Percentiles rank a stretch among this genome's conserved stretches.
phyloP scores from a whole-genome alignment of 2,113 vertebrate genomes.

The Gnathochromis pfefferi region DNA sequence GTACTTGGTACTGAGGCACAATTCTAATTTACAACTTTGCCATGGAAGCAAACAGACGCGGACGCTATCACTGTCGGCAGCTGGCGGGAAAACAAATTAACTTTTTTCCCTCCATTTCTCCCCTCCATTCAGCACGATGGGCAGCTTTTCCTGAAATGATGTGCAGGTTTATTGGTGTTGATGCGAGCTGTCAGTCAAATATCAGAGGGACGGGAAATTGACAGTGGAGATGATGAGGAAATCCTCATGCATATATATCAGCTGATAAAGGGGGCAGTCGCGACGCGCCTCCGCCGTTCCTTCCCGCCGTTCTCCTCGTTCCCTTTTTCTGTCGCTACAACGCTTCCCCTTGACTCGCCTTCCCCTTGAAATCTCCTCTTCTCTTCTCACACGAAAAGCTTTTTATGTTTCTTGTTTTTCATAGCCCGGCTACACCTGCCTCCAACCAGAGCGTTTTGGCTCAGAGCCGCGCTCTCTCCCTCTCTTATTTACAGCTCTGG shows the following conservation, averaged over 20 bases:
- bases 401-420: constrained; percentile 35
- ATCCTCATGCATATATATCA: constrained; percentile 67
- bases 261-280: constrained; percentile 55
- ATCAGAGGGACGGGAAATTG: constrained; percentile 41
- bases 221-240: constrained; percentile 48
- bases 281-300: background rate
- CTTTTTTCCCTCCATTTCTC: constrained; percentile 24
- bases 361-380: constrained; percentile 7
- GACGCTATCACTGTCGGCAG: constrained; percentile 55
- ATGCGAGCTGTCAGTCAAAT: constrained; percentile 61
- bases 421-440: background rate
- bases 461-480: background rate
- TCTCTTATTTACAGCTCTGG: background rate
- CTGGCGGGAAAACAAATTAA: constrained; percentile 63
- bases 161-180: constrained; percentile 47
- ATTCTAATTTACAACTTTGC: constrained; percentile 60
- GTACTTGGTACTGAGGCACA: constrained; percentile 22
- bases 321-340: background rate
- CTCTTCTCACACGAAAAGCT: background rate
- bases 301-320: background rate
- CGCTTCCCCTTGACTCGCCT: background rate
- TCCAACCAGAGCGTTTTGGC: background rate
- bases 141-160: constrained; percentile 52
- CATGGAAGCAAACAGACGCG: constrained; percentile 35
- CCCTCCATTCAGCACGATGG: constrained; percentile 19